Percentiles rank a stretch among this genome's conserved stretches.
phyloP scores from a whole-genome alignment of 2,888 invertebrate species.

The Pollenia labialis region DNA sequence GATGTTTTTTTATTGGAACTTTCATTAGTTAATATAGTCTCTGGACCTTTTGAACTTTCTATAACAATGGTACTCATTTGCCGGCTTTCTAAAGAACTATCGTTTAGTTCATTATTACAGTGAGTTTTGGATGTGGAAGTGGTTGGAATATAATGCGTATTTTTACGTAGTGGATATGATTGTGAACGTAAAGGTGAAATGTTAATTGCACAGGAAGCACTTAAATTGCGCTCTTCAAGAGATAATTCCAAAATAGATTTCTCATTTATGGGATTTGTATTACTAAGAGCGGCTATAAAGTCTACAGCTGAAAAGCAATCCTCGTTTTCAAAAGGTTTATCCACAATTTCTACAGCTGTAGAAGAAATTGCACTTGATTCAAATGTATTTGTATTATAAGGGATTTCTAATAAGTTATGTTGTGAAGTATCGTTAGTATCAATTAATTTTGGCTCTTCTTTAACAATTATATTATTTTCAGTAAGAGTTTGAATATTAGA shows the following conservation, averaged over 20 bases:
- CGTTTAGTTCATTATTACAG: not conserved
- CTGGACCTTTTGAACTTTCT: constrained; percentile 54
- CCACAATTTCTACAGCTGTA: constrained; percentile 63
- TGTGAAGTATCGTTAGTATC: not conserved
- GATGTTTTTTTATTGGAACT: not conserved
- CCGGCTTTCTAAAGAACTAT: not conserved
- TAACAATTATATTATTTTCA: not conserved
- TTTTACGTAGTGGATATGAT: not conserved
- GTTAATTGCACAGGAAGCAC: constrained; percentile 76
- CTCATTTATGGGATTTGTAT: constrained; percentile 71
- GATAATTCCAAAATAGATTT: constrained; percentile 76
- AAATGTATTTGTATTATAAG: not conserved
- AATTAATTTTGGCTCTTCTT: constrained; percentile 22
- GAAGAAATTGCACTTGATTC: not conserved
- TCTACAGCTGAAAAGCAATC: constrained; percentile 78
- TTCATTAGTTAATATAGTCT: constrained; percentile 23
- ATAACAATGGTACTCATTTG: constrained; percentile 38
- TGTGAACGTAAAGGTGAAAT: constrained; percentile 63
- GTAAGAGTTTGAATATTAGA: no score
- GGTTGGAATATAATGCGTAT: no score
- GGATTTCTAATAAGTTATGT: not conserved
- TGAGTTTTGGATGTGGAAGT: not conserved
- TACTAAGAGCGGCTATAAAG: constrained; percentile 78
- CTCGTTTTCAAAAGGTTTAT: constrained; percentile 53
- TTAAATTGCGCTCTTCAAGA: constrained; percentile 78